Conservation (phyloP, 2,113 vertebrate species). For the Vicugna pacos region DNA sequence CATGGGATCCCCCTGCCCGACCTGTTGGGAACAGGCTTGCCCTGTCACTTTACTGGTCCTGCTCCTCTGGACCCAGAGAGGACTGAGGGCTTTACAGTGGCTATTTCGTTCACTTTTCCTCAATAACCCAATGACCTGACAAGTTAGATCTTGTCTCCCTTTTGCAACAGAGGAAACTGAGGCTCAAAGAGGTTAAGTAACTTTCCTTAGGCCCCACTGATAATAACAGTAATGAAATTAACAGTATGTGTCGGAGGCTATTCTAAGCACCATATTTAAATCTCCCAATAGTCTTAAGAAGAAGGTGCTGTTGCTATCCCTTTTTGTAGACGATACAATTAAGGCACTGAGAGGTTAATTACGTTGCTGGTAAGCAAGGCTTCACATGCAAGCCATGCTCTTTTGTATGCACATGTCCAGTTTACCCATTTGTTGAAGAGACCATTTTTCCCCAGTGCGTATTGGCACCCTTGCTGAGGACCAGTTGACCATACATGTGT, state of each 20-base stretch:
- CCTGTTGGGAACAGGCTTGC: neutral
- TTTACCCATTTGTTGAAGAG: neutral
- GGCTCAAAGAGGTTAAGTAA: neutral
- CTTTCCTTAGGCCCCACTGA: neutral
- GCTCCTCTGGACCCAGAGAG: neutral
- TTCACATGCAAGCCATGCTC: neutral
- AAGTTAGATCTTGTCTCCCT: neutral
- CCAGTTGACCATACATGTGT: neutral
- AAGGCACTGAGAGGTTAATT: neutral
- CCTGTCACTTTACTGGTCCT: neutral
- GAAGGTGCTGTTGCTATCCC: neutral
- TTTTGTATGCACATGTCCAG: neutral
- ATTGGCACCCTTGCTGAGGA: neutral
- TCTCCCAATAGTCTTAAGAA: neutral
- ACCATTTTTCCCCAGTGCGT: neutral
- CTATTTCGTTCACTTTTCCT: neutral
- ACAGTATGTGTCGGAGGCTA: neutral
- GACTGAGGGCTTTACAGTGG: neutral
- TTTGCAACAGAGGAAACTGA: neutral
- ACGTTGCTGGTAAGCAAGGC: neutral
- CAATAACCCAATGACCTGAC: neutral
- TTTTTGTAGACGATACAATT: constrained; percentile 26
- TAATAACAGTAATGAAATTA: neutral
- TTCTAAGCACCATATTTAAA: neutral
- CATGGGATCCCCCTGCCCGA: neutral